Conservation (phyloP, 2,888 invertebrate genomes). For the Caenorhabditis panamensis region DNA sequence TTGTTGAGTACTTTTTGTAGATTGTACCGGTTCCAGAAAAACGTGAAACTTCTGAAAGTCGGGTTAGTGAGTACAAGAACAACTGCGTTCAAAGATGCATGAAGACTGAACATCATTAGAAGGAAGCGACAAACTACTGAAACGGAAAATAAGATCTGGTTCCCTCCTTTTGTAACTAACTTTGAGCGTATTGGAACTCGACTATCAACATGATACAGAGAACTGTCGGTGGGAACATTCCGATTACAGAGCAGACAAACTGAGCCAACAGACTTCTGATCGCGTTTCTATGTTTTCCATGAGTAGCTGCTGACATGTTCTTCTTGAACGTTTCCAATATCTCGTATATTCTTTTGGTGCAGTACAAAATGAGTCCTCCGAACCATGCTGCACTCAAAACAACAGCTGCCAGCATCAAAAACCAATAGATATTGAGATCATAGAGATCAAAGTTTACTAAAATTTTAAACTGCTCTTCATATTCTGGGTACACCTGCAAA, state of each 20-base stretch:
- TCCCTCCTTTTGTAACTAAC: background rate
- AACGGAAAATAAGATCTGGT: background rate
- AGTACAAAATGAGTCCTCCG: background rate
- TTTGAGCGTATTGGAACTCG: background rate
- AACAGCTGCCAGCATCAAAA: background rate
- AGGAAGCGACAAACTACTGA: background rate
- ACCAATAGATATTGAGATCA: background rate
- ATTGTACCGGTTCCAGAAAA: background rate
- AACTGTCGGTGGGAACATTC: background rate
- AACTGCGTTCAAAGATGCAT: conserved; percentile 10
- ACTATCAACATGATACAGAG: background rate
- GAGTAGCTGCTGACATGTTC: background rate
- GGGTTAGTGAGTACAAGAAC: conserved; percentile 22
- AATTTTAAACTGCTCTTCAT: background rate
- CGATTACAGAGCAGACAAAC: background rate
- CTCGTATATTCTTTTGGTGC: background rate
- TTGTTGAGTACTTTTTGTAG: background rate
- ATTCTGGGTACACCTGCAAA: background rate
- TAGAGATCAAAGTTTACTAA: background rate
- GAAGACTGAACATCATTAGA: conserved; percentile 3
- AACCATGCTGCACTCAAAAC: background rate
- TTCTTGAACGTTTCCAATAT: background rate
- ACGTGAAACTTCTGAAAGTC: background rate
- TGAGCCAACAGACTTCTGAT: conserved; percentile 22
- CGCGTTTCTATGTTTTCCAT: conserved; percentile 3